These are phyloP conservation scores for Eurypyga helias DNA, from an alignment of 2,113 vertebrate genomes.

Conservation along the genomic window DNA sequence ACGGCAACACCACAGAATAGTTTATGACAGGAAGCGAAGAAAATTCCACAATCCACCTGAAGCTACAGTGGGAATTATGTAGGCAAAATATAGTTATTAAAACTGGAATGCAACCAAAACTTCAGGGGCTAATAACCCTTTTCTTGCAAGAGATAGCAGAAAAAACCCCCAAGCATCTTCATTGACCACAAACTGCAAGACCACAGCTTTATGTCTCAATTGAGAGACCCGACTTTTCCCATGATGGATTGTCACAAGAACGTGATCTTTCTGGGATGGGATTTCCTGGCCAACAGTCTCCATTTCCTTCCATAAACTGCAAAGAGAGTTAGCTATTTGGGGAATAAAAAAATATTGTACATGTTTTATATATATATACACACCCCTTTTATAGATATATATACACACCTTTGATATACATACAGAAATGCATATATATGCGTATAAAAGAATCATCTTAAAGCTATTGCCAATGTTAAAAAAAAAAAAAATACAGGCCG, in stretches of 20 bases:
- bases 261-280: constrained; percentile 35
- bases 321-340: not conserved
- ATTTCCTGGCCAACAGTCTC: constrained; percentile 36
- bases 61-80: constrained; percentile 43
- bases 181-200: constrained; percentile 37
- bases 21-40: constrained; percentile 58
- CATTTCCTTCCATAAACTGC: constrained; percentile 45
- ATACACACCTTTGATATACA: not conserved
- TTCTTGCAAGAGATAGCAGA: constrained; percentile 43
- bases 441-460: not conserved
- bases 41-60: constrained; percentile 61
- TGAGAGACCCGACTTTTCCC: not conserved
- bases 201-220: constrained; percentile 45
- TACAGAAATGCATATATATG: not conserved
- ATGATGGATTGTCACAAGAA: constrained; percentile 45
- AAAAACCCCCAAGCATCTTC: constrained; percentile 40
- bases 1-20: not conserved
- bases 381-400: too few species aligned
- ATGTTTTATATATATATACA: not conserved
- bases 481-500: not conserved
- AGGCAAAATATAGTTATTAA: constrained; percentile 63
- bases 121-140: constrained; percentile 60
- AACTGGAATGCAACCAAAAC: constrained; percentile 51
- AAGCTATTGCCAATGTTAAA: not conserved
- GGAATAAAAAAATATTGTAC: not conserved